Base-by-base conservation (phyloP, 2,113 vertebrate genomes). In the Athene noctua region DNA sequence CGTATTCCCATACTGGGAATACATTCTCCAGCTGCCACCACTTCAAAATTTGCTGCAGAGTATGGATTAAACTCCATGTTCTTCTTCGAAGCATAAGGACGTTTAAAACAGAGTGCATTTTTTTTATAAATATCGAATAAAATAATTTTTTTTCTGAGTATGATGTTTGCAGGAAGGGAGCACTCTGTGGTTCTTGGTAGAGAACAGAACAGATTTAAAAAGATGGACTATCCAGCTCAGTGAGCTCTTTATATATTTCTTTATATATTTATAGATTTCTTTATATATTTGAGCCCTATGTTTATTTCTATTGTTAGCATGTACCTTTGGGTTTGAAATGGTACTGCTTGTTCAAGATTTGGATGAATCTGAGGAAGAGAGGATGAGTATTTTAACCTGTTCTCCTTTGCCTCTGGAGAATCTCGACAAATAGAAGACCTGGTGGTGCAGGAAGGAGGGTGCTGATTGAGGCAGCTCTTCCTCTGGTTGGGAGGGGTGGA, bases 111-210 rank as follows among this genome's bases (percentile, higher is more conserved):
- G 88, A 51, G 20, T 84, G 61, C 92, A 84, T 96, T 97, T 94
- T 40, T 97, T 97, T 89, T 97, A 89, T 78, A 36, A 59, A 77
- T 92, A 78, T 46, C 47, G 59, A 97, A 95, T 97, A 94, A 96
- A 95, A 38, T 25, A 12, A 1, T 71, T 54, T 77, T 54, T 95
- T 95, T 95, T 80, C 82, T 91, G 51, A 92, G 52, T 68, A 42
- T 3, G 0, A 30, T 85, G 5, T 96, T 92, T 94, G 54, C 62
- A 92, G 58, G 55, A 80, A 88, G 11, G 55, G 23, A 91, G 9
- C 36, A 44, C 27, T 85, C n/a, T 89, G 11, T 86, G 32, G 15
- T 90, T 94, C 78, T 95, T 85, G 23, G 9, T 10, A 73, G 63
- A 85, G 68, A 93, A 47, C 65, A 90, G 30, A 94, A 66, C 14